Evolutionary conservation across 1,140 invertebrate genomes (phyloP).

Genomic region (Euglossa dilemma): DNA sequence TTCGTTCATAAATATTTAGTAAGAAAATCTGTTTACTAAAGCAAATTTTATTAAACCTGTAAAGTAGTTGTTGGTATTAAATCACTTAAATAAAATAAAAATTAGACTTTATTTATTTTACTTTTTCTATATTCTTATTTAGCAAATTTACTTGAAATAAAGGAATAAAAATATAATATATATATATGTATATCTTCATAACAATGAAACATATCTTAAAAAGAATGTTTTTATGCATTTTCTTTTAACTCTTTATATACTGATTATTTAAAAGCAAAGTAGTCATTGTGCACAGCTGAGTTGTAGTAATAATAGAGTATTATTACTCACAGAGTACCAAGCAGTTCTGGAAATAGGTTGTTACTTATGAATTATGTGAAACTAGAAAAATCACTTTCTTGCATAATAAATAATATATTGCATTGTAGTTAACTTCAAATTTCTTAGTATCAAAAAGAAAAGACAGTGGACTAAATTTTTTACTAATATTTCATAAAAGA

Average conservation of each 20-base stretch:
- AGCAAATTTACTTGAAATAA: not conserved
- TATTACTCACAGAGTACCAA: not conserved
- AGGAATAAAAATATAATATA: not conserved
- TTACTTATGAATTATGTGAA: too few species aligned
- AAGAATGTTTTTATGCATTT: not conserved
- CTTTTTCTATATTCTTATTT: not conserved
- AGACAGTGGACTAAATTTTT: too few species aligned
- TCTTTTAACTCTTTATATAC: not conserved
- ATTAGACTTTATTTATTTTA: not conserved
- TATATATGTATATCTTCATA: slow-evolving; percentile 1
- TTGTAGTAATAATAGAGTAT: not conserved
- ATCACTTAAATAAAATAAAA: not conserved
- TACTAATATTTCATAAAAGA: not conserved
- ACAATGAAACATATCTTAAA: not conserved
- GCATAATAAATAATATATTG: too few species aligned
- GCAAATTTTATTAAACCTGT: not conserved
- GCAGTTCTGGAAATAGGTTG: not conserved
- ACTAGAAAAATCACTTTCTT: too few species aligned
- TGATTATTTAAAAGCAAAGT: not conserved
- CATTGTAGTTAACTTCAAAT: too few species aligned
- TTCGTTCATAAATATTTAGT: not conserved
- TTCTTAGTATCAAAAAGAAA: not conserved
- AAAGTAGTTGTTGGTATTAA: not conserved
- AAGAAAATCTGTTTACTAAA: not conserved
- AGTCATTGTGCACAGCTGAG: too few species aligned